Evolutionary conservation across 2,113 vertebrate species (phyloP), one percentile per base, ranked within the genome.

Genomic region (Propithecus coquereli): DNA sequence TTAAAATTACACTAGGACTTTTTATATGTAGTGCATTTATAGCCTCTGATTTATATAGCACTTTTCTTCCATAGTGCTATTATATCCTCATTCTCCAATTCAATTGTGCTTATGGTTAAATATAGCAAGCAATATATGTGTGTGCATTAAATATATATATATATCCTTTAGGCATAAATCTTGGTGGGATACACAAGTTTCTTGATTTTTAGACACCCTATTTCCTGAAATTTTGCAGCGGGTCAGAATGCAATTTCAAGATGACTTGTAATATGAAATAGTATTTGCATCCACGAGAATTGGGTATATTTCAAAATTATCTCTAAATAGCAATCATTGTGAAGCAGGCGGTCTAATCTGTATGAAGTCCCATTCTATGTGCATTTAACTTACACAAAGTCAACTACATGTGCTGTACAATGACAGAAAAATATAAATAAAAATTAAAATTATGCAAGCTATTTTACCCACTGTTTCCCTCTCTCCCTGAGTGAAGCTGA

Each of bases 31-130:
- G 79, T 91, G 8, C 90, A 86, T 59, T 97, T 97, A 97, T 87
- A 92, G 87, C 87, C 27, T 95, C 83, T 97, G 96, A 96, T 96
- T 97, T 97, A 97, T 97, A 94, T 8, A 94, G 63, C 71, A 96
- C 92, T 97, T 98, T 96, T 92, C 90, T 93, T 92, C 76, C 70
- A 77, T 77, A 52, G 27, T 95, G 25, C n/a, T 61, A 87, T 97
- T 96, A 87, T 70, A 93, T 70, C 30, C 70, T 91, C 87, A 92
- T 96, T 97, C 76, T 90, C 83, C 94, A 94, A 73, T 96, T 96
- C 87, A 90, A 13, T 92, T 92, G 83, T 91, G 59, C 71, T 96
- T 96, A 77, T 73, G 40, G 86, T 93, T 96, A 96, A 96, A 93
- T 93, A 97, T 95, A 95, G 79, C 81, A 83, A 83, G n/a, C 45